Conservation (phyloP, 2,888 invertebrate species). For the Pyralis farinalis region DNA sequence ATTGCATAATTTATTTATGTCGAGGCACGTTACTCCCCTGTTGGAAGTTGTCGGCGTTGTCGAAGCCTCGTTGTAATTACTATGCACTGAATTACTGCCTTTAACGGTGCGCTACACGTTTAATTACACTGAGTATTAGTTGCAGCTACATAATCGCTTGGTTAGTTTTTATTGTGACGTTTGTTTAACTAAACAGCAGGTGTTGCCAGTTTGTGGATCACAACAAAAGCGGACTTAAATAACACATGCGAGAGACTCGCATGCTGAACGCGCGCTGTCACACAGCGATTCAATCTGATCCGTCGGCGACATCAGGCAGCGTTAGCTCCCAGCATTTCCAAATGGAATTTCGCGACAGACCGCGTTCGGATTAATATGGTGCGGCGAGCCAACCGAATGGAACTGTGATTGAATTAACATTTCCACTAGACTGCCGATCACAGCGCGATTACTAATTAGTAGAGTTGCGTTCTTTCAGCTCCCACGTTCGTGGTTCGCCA, state of each 20-base stretch:
- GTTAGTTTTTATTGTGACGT: not conserved
- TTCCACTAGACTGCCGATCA: constrained; percentile 34
- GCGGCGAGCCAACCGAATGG: constrained; percentile 44
- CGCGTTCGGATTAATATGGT: constrained; percentile 53
- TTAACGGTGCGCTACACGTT: constrained; percentile 20
- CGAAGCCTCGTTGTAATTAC: constrained; percentile 44
- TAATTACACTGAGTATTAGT: constrained; percentile 15
- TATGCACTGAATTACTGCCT: constrained; percentile 26
- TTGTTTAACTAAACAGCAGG: not conserved
- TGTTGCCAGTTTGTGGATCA: not conserved
- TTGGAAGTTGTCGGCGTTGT: constrained; percentile 46
- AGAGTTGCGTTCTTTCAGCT: constrained; percentile 14
- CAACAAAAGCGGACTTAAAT: constrained; percentile 12
- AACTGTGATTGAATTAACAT: constrained; percentile 53
- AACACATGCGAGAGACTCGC: constrained; percentile 16
- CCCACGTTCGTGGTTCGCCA: constrained; percentile 12
- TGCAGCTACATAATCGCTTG: not conserved
- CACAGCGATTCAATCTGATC: constrained; percentile 49
- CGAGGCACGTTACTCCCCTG: constrained; percentile 63
- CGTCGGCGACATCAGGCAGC: constrained; percentile 45
- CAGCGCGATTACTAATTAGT: constrained; percentile 21
- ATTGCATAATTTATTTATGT: constrained; percentile 77
- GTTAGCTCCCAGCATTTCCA: constrained; percentile 44
- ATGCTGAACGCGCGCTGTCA: constrained; percentile 27
- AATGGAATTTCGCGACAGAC: constrained; percentile 62